A percentile compares a stretch with the other conserved stretches of the same genome.
phyloP scores from a whole-genome alignment of 2,888 invertebrate genomes.

The Temnothorax unifasciatus region DNA sequence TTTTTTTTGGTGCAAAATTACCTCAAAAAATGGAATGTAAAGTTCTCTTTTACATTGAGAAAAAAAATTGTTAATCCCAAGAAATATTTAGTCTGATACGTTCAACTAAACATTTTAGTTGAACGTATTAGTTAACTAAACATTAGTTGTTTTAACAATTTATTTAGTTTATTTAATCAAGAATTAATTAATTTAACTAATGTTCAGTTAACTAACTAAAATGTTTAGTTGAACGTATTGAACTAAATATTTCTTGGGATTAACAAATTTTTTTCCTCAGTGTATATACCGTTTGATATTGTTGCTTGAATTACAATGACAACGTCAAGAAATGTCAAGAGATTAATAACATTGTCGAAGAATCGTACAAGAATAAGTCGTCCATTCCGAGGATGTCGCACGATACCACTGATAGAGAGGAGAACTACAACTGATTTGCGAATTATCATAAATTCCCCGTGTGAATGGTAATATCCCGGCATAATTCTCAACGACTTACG shows the following conservation, averaged over 20 bases:
- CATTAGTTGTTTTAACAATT: too few relatives aligned
- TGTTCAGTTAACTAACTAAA: too few relatives aligned
- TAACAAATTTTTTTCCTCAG: too few relatives aligned
- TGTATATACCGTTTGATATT: not conserved
- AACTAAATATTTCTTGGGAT: too few relatives aligned
- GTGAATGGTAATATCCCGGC: slow-evolving; percentile 75
- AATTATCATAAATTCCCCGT: slow-evolving; percentile 79
- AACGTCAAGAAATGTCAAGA: not conserved
- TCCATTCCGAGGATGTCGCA: not conserved
- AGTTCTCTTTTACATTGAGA: not conserved
- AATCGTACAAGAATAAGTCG: not conserved
- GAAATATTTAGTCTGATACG: too few relatives aligned
- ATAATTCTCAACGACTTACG: slow-evolving; percentile 72
- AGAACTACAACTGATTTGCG: slow-evolving; percentile 41
- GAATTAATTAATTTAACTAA: too few relatives aligned
- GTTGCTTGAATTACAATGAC: not conserved
- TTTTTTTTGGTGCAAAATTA: not conserved
- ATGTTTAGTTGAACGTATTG: too few relatives aligned
- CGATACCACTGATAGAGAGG: slow-evolving; percentile 32
- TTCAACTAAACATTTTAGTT: too few relatives aligned
- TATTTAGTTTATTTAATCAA: too few relatives aligned
- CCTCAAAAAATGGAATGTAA: not conserved
- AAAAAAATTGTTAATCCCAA: too few relatives aligned
- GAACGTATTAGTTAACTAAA: too few relatives aligned
- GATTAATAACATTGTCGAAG: not conserved